Base-by-base conservation (phyloP, 30 jellyfish, hydroid and myxozoan species). In the Aurelia aurita complex sp. Pacific region DNA sequence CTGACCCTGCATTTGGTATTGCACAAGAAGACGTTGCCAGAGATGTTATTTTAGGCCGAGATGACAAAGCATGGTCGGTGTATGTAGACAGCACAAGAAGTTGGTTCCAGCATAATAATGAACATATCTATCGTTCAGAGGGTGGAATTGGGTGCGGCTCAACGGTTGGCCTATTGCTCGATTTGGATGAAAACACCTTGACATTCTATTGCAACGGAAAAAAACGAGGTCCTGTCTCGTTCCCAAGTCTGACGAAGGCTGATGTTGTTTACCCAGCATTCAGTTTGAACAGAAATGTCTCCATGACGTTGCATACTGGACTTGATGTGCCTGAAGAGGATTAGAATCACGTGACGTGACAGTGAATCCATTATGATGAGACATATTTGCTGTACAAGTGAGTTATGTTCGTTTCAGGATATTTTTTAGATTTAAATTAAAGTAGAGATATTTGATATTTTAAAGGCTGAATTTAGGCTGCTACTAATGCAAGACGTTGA, bases 71-170 rank as follows among this genome's bases (percentile, higher is more conserved):
- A 46, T 94, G 99, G 99, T 88, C 99, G 13, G 96, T 88, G 42
- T 94, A 94, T 67, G 97, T 94, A 9, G 99, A 94, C 66, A 94
- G 97, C 89, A 88, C 96, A 12, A 79, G 99, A 52, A 94, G 99
- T 90, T 94, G 99, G 99, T 94, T 88, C 57, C 99, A 94, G 85
- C 99, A 94, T 60, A 94, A 85, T 88, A 94, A 94, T 69, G 99
- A 94, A 65, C 99, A 94, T 67, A 38, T 94, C 43, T 89, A 42
- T 84, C 94, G 99, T 33, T 88, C 99, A 2, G 99, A 94, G 64
- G 99, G 99, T 4, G 99, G 99, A 60, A 76, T 94, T 76, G 94
- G 63, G 17, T 91, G 75, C 23, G 97, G 96, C 4, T 94, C 99
- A 57, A 94, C 96, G 16, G 76, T 94, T 53, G 99, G 99, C 60